Conservation (phyloP, 2,888 invertebrate species). For the Peribatodes rhomboidaria region DNA sequence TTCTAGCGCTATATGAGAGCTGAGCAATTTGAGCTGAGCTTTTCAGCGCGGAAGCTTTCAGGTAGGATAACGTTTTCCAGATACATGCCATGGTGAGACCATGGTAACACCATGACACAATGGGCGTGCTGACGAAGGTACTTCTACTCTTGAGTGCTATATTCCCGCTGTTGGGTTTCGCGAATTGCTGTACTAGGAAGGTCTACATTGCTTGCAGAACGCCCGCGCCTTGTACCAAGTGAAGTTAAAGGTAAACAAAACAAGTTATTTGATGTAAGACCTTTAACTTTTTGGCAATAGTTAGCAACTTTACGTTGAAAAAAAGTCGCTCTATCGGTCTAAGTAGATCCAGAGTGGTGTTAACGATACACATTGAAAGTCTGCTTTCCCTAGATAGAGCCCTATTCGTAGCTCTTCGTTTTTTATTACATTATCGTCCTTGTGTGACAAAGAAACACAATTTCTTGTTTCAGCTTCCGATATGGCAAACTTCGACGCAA, state of each 20-base stretch:
- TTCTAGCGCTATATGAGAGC: neutral
- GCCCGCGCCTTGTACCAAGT: slow-evolving; percentile 72
- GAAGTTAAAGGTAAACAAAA: slow-evolving; percentile 41
- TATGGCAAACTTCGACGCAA: slow-evolving; percentile 61
- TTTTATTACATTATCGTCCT: neutral
- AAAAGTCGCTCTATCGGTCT: neutral
- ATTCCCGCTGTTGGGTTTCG: slow-evolving; percentile 58
- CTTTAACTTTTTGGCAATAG: neutral
- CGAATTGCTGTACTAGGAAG: slow-evolving; percentile 67
- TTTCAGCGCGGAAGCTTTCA: slow-evolving; percentile 29
- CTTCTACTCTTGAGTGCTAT: slow-evolving; percentile 56
- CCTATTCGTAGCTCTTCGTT: neutral
- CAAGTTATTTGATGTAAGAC: neutral
- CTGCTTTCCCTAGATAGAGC: neutral
- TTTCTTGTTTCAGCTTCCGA: slow-evolving; percentile 40
- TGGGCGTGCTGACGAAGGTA: slow-evolving; percentile 62
- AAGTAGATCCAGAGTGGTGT: neutral
- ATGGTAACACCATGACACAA: slow-evolving; percentile 59
- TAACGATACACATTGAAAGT: neutral
- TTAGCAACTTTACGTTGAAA: neutral
- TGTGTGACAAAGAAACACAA: slow-evolving; percentile 3
- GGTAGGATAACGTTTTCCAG: slow-evolving; percentile 52
- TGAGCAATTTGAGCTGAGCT: neutral
- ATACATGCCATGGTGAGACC: slow-evolving; percentile 46
- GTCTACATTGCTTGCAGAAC: slow-evolving; percentile 72